phyloP scores from a whole-genome alignment of 2,888 invertebrate genomes.

The Brachynemurus nebulosus region DNA sequence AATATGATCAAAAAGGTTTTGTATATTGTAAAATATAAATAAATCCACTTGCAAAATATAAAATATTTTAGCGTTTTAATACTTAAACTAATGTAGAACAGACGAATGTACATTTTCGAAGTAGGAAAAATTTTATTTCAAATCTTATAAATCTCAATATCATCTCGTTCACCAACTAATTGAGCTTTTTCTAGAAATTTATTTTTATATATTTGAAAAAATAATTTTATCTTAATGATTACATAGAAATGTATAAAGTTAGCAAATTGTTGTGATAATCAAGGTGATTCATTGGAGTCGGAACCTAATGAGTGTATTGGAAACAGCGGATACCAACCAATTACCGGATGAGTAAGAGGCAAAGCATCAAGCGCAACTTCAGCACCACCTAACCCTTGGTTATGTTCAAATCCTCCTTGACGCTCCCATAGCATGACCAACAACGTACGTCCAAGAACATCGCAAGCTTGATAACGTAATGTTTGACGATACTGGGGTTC shows the following conservation, averaged over 20 bases:
- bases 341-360: conserved; percentile 63
- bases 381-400: conserved; percentile 65
- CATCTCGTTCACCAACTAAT: no score
- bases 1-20: no score
- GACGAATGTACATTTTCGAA: no score
- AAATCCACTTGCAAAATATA: no score
- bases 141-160: no score
- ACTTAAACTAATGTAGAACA: no score
- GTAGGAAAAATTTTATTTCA: no score
- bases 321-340: conserved; percentile 86
- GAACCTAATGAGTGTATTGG: conserved; percentile 70
- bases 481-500: conserved; percentile 82
- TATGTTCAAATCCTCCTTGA: conserved; percentile 78
- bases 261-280: conserved; percentile 19
- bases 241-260: background rate
- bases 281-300: conserved; percentile 39
- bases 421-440: conserved; percentile 90
- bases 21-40: no score
- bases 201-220: no score
- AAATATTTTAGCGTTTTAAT: no score
- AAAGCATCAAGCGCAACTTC: conserved; percentile 75
- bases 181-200: no score
- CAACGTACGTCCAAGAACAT: conserved; percentile 64
- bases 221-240: no score
- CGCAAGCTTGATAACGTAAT: conserved; percentile 69